Conservation (phyloP, 2,888 invertebrate species). For the Cabera pusaria region DNA sequence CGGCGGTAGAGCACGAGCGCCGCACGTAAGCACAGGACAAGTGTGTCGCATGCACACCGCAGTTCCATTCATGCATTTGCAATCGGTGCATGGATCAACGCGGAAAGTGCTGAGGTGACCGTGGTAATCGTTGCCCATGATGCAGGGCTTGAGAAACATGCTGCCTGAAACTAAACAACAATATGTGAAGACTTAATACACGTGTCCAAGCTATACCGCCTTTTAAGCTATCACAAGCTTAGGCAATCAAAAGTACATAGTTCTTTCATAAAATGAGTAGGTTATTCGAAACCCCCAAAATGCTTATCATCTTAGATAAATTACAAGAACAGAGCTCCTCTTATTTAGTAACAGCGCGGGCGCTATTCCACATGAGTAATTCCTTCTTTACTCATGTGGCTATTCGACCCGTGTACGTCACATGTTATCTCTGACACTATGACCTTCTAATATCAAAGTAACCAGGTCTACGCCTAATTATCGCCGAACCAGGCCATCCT, state of each 20-base stretch:
- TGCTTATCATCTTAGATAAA: no score
- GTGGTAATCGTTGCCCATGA: conserved; percentile 87
- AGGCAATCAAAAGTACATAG: no score
- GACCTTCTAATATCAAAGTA: conserved; percentile 23
- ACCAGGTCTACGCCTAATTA: conserved; percentile 20
- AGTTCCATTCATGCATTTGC: conserved; percentile 91
- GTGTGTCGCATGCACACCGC: conserved; percentile 91
- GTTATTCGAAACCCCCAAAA: no score
- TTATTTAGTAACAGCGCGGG: conserved; percentile 3
- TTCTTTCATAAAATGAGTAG: no score
- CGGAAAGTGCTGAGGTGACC: conserved; percentile 85
- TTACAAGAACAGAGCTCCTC: no score
- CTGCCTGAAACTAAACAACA: conserved; percentile 56
- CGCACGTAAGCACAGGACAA: conserved; percentile 95
- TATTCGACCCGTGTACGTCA: no score
- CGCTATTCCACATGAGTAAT: conserved; percentile 3
- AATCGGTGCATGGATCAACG: conserved; percentile 92
- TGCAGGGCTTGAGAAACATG: conserved; percentile 81
- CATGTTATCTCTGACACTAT: conserved; percentile 16
- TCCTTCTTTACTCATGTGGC: no score
- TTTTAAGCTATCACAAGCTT: no score
- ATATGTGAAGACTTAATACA: neutral
- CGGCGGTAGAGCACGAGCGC: conserved; percentile 87
- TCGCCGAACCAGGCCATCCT: conserved; percentile 18
- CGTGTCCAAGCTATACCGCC: no score